Evolutionary conservation across 1,140 invertebrate species (phyloP), one percentile per base, ranked within the genome.

Genomic region (Muscidifurax raptorellus): DNA sequence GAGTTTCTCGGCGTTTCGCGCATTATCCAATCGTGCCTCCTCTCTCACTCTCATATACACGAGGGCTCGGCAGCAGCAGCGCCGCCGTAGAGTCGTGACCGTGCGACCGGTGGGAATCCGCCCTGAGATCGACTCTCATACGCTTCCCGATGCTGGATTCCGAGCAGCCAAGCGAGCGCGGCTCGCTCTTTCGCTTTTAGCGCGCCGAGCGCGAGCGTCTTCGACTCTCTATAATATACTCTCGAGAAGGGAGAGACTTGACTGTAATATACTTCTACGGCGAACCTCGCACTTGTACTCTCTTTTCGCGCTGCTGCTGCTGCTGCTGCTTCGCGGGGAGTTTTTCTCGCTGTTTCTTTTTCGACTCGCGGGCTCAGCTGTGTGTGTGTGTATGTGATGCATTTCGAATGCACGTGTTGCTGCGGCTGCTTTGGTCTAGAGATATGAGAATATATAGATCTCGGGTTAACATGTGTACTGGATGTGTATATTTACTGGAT

Each of bases 101-200:
- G 89, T 88, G 88, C 88, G 88, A 89, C 86, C 88, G 91, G 92
- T 92, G 92, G 92, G 92, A 92, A 92, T 92, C 91, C 91, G 91
- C 91, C 92, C 91, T 87, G 90, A 91, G 91, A 92, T 92, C 91
- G 89, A 92, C 91, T 92, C 92, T 91, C 92, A 92, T 92, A 92
- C 90, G 87, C 91, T 85, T 87, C 75, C 87, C 82, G 71, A 86
- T 76, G 85, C 76, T 80, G 44, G 75, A 83, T 83, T 77, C 74
- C 82, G 64, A 77, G 59, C 52, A 27, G 5, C 32, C 40, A 40
- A 12, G 32, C 52, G 47, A 32, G 76, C 28, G 71, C n/a, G 40
- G n/a, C 80, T 72, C 32, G 71, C 69, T 76, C 74, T 36, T 18
- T n/a, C 40, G 44, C 28, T 40, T 44, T 40, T 78, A 74, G 32